Conservation (phyloP, 2,113 vertebrate genomes). For the human (Homo sapiens) region GRCh38 chr11:61023001-61023500, state of each 20-base stretch:
- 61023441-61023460: neutral
- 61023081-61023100: neutral
- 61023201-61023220: neutral
- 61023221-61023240: neutral
- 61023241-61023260: neutral
- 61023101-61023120: neutral
- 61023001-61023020: accelerated
- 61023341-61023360: neutral
- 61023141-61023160: neutral
- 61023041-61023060: neutral
- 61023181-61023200: neutral
- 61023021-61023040: neutral
- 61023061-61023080: accelerated
- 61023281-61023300: neutral
- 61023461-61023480: neutral
- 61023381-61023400: neutral
- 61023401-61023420: neutral
- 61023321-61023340: no score
- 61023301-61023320: neutral
- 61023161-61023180: neutral
- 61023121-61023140: neutral
- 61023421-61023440: neutral
- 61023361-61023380: neutral
- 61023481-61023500: neutral
- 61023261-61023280: neutral